A percentile compares a stretch with the other conserved stretches of the same genome.
These are phyloP conservation scores for Isoperla grammatica DNA, from an alignment of 2,888 invertebrate species.

Conservation along the genomic window DNA sequence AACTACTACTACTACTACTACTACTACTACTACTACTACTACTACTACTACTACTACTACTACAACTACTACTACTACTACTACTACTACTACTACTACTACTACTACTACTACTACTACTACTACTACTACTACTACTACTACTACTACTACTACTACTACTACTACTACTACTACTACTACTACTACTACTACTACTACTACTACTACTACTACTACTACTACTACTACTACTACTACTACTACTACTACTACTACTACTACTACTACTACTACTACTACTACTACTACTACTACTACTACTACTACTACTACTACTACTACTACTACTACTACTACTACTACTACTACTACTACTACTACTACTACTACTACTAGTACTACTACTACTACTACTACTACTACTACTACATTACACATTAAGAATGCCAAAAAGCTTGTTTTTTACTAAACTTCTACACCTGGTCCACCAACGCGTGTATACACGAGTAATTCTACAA, in stretches of 20 bases:
- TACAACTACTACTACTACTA: background rate
- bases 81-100: slow-evolving; percentile 1
- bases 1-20: background rate
- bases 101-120: slow-evolving; percentile 4
- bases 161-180: background rate
- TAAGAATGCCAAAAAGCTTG: too few species aligned
- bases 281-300: background rate
- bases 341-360: slow-evolving; percentile 5
- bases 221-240: background rate
- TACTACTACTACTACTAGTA: background rate
- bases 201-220: slow-evolving; percentile 1
- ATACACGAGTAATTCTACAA: too few species aligned
- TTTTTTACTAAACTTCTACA: too few species aligned
- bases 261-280: background rate
- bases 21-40: background rate
- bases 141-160: slow-evolving; percentile 4
- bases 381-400: background rate
- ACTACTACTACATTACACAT: background rate
- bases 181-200: background rate
- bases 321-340: slow-evolving; percentile 2
- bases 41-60: background rate
- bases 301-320: background rate
- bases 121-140: background rate
- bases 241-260: background rate
- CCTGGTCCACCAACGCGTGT: too few species aligned